Evolutionary conservation across 2,888 invertebrate species (phyloP).

Genomic region (Melipona bicolor): DNA sequence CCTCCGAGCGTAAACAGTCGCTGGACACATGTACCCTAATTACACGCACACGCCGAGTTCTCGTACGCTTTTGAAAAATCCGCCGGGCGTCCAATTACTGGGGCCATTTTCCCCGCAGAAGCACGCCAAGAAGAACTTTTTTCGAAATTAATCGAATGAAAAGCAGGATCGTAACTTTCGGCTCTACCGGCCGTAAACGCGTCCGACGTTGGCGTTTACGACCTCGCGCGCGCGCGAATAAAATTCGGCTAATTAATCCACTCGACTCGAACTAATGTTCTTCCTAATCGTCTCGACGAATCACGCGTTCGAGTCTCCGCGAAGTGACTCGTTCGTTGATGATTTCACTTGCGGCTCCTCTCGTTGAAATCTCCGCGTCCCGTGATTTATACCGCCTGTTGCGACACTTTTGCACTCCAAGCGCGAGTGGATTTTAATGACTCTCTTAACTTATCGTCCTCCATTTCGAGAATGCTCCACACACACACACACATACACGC

Average conservation of each 20-base stretch:
- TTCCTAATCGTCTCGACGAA: not conserved
- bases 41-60: slow-evolving; percentile 47
- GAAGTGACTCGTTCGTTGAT: not conserved
- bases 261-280: slow-evolving; percentile 19
- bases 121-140: not conserved
- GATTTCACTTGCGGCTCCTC: slow-evolving; percentile 3
- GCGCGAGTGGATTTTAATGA: slow-evolving; percentile 28
- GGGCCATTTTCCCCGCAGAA: slow-evolving; percentile 62
- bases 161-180: slow-evolving; percentile 77
- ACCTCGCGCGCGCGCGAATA: slow-evolving; percentile 48
- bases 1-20: slow-evolving; percentile 59
- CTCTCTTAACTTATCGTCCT: slow-evolving; percentile 34
- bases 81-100: slow-evolving; percentile 65
- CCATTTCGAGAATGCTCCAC: not conserved
- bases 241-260: slow-evolving; percentile 53
- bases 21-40: slow-evolving; percentile 62
- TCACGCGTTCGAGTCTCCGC: slow-evolving; percentile 16
- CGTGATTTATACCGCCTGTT: not conserved
- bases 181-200: slow-evolving; percentile 65
- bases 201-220: slow-evolving; percentile 56
- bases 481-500: not conserved
- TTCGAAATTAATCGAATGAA: slow-evolving; percentile 78
- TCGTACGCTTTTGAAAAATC: slow-evolving; percentile 61
- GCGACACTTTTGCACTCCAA: not conserved
- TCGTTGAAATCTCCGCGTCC: not conserved